Base-by-base conservation (phyloP, 1,140 invertebrate species). In the Drosophila auraria region DNA sequence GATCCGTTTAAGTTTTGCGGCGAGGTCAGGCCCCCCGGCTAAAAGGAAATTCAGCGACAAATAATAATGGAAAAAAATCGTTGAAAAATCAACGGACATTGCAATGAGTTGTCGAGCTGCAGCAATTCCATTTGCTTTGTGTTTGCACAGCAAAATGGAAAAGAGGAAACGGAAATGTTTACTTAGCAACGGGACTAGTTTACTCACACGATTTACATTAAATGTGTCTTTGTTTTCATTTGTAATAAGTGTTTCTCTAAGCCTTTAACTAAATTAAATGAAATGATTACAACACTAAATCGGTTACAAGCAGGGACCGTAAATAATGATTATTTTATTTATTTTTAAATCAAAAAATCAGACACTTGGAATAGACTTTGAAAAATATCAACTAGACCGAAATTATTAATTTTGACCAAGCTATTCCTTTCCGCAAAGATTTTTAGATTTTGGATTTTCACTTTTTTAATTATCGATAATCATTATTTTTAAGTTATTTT, bases 151-250 rank as follows among this genome's bases (percentile, higher is more conserved):
- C 23, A 68, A 56, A 47, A 47, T 53, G 51, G 47, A 17, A 57
- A 38, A 59, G 40, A 27, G 66, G 58, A 83, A 80, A 65, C 71
- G 77, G 77, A 84, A 83, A 84, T 84, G 63, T 78, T 77, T 84
- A 49, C 65, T 47, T 71, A 61, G 65, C 53, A 14, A 42, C 23
- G 6, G 4, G 51, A 54, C 49, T 44, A 25, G 38, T 30, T 69
- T 15, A n/a, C 47, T 51, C 33, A 33, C 14, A 23, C 11, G 25
- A 30, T 23, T 20, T 68, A 15, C 62, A 42, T 40, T 14, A 66
- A 68, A 33, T 25, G 7, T 40, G 5, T 5, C 1, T 57, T 25
- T 25, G 23, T 30, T 50, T 42, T 42, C 14, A 3, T 25, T 40
- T 11, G 7, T 33, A 53, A 33, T 12, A 17, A 6, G 27, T 12